Evolutionary conservation across 2,888 invertebrate genomes (phyloP).

Genomic region (Philopedon plagiatum): DNA sequence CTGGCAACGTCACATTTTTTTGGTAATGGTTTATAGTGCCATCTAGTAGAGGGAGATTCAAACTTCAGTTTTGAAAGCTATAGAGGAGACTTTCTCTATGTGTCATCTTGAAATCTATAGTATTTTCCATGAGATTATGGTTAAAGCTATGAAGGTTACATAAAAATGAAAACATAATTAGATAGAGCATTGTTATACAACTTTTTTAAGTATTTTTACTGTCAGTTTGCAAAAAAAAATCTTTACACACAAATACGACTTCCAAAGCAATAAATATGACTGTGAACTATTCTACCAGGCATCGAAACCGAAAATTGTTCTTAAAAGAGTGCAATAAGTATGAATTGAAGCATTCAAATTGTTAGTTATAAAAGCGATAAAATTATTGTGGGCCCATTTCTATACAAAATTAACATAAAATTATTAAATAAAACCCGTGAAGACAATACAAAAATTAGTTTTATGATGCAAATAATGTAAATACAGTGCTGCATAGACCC

Average conservation of each 20-base stretch:
- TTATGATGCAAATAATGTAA: conserved; percentile 26
- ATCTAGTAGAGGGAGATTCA: not conserved
- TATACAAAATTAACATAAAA: conserved; percentile 31
- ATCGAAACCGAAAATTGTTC: not conserved
- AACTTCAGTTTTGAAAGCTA: not conserved
- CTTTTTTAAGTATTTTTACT: too few relatives aligned
- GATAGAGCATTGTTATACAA: too few relatives aligned
- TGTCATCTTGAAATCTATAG: too few relatives aligned
- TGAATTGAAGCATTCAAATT: conserved; percentile 25
- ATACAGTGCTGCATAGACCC: conserved; percentile 30
- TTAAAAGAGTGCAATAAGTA: conserved; percentile 17
- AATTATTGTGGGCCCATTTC: conserved; percentile 28
- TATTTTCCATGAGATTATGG: too few relatives aligned
- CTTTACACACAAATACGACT: too few relatives aligned
- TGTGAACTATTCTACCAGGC: not conserved
- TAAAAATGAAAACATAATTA: too few relatives aligned
- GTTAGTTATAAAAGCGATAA: conserved; percentile 33
- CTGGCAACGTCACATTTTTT: not conserved
- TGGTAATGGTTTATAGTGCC: not conserved
- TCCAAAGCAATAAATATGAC: too few relatives aligned
- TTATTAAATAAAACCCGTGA: conserved; percentile 25
- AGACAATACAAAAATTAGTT: conserved; percentile 28
- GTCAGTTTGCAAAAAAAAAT: too few relatives aligned
- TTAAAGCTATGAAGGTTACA: too few relatives aligned
- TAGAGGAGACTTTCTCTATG: too few relatives aligned